Evolutionary conservation across 2,888 invertebrate genomes (phyloP), one percentile per base, ranked within the genome.

Genomic region (Eristalinus aeneus): DNA sequence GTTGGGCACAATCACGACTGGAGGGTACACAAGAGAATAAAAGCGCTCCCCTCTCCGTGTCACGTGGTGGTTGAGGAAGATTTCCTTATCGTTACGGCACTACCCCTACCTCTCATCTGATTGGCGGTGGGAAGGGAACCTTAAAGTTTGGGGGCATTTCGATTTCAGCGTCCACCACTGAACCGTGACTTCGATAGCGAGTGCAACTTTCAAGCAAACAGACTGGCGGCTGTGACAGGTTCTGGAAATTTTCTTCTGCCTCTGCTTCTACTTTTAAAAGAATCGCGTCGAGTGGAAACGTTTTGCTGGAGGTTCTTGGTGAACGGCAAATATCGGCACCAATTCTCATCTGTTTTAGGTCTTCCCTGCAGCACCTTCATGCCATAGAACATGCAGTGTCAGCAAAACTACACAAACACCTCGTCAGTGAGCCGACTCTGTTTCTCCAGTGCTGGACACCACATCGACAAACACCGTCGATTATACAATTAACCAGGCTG

Each of bases 11-110:
- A 16, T n/a, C 16, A 16, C 16, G 8, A 16, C 2, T 5, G 5
- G 27, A 27, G 5, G 2, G 5, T 27, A 27, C 27, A 27, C 46
- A 16, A 8, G 5, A 8, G 16, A 16, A 10, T 8, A 9, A 46
- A 46, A 1, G 16, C 8, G 2, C 16, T 16, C 8, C 8, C 16
- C 16, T n/a, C 39, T 0, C 20, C 20, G 0, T 54, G 53, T 56
- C n/a, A 11, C 0, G 56, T 46, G 56, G 31, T 56, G 64, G 69
- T 46, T 56, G 31, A 11, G n/a, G 56, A 56, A 22, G 71, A 71
- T 64, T 71, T n/a, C 39, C 34, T 36, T 64, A 68, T 68, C 61
- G 27, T 27, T 8, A 16, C 34, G 67, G 68, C 6, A 16, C 9
- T 34, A 4, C 3, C 16, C 0, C 16, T 46, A 16, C 16, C 16